Base-by-base conservation (phyloP, 2,113 vertebrate species). In the Stictonetta naevosa region DNA sequence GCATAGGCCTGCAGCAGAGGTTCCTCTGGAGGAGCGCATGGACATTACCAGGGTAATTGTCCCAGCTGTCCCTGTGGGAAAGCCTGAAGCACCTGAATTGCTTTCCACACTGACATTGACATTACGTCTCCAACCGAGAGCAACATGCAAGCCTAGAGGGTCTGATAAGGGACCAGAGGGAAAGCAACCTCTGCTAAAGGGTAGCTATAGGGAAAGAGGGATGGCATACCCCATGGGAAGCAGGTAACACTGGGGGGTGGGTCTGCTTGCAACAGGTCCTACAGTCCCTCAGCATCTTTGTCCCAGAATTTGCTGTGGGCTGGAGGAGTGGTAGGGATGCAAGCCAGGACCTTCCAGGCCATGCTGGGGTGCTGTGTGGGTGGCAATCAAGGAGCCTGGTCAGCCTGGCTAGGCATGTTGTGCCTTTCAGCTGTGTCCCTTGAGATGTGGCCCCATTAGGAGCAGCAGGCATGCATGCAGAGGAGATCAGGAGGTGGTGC, bases 311-410 rank as follows among this genome's bases (percentile, higher is more conserved):
- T 71, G 28, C 48, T 38, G 26, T 72, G 52, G 17, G 53, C 53
- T 71, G 36, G 48, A 46, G 26, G 29, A 56, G 16, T n/a, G 5
- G 3, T 2, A 8, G 4, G 15, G 9, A 55, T 6, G 13, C 25
- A 55, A 76, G 29, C 11, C 25, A 34, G 14, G 36, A 44, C 31
- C 3, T 72, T 25, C 31, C 13, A 10, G 2, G 8, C 36, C 38
- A 8, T 0, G 0, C 34, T 58, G 36, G 42, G 31, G 11, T 31
- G 33, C 0, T 0, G 3, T 1, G 3, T 8, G 12, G 25, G 28
- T 73, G 53, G 34, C 13, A 13, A 33, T 36, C 19, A 63, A n/a
- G 52, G 31, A 48, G 36, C 23, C 42, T 69, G 26, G 23, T 40
- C 74, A 84, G 33, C 16, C 28, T 50, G 48, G 48, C 11, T 22